Conservation (phyloP, 1,140 invertebrate species). For the Papilio polyxenes region DNA sequence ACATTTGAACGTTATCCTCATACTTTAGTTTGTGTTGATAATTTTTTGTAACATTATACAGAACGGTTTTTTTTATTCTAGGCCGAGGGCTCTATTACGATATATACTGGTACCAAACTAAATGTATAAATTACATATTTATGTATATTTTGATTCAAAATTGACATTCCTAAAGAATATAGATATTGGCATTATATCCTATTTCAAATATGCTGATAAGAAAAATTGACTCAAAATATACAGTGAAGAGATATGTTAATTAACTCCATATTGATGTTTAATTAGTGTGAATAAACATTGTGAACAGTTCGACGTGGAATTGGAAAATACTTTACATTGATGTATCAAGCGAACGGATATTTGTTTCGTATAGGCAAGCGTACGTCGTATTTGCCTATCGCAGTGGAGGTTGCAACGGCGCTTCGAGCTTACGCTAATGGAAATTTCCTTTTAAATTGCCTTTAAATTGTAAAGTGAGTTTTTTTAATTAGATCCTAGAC, state of each 20-base stretch:
- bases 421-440: not conserved
- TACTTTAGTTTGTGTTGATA: not conserved
- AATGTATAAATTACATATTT: not conserved
- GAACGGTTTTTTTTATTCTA: not conserved
- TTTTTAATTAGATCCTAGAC: not conserved
- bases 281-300: conserved; percentile 19
- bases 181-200: too few species aligned
- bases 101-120: not conserved
- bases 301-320: not conserved
- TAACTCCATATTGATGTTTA: not conserved
- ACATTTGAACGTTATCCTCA: not conserved
- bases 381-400: not conserved
- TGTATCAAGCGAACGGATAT: conserved; percentile 15
- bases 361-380: not conserved
- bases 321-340: not conserved
- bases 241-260: not conserved
- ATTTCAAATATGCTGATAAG: not conserved
- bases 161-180: too few species aligned
- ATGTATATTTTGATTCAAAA: not conserved
- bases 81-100: not conserved
- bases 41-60: conserved; percentile 16
- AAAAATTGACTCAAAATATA: not conserved
- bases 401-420: not conserved
- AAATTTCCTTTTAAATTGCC: not conserved
- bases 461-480: not conserved